These are phyloP conservation scores for Rhabdophis nuchalis DNA, from an alignment of 2,797 vertebrate species.

Conservation along the genomic window DNA sequence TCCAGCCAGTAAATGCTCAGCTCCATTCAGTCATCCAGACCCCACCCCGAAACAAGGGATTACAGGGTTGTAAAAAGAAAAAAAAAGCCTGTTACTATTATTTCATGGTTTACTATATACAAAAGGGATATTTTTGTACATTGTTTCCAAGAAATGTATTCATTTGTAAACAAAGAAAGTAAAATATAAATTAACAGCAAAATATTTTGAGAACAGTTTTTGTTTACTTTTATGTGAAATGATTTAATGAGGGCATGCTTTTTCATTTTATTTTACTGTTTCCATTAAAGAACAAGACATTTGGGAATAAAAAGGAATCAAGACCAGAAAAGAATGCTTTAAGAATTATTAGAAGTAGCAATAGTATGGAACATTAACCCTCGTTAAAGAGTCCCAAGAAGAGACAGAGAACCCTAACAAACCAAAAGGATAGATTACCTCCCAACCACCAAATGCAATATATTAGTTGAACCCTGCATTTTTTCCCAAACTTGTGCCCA, in stretches of 20 bases:
- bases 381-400: neutral
- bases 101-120: neutral
- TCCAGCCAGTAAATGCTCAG: too few species aligned
- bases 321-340: neutral
- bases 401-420: neutral
- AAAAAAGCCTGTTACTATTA: neutral
- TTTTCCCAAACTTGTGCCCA: neutral
- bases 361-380: constrained; percentile 15
- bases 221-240: neutral
- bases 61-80: too few species aligned
- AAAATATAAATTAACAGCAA: neutral
- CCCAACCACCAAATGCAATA: neutral
- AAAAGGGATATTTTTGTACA: neutral
- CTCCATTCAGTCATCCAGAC: too few species aligned
- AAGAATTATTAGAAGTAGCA: constrained; percentile 14
- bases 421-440: neutral
- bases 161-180: neutral
- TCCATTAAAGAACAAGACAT: constrained; percentile 7
- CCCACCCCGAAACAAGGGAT: too few species aligned
- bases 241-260: neutral
- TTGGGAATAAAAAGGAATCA: neutral
- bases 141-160: neutral
- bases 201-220: neutral
- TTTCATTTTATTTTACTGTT: constrained; percentile 16
- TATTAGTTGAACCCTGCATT: neutral